phyloP scores from a whole-genome alignment of 2,113 vertebrate genomes.

The Megalops atlanticus region DNA sequence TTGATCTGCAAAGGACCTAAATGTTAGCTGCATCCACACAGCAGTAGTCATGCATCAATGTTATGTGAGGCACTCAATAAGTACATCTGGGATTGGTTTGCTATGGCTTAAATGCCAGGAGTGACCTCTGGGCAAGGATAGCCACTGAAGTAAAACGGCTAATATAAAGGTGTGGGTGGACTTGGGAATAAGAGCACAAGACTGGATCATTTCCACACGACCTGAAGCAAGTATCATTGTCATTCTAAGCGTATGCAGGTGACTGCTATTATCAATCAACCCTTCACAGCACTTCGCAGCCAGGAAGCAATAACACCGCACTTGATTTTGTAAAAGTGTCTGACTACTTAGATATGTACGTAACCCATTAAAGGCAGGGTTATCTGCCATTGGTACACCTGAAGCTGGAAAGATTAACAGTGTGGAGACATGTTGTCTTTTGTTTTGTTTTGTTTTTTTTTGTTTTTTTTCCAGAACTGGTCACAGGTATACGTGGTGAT shows the following conservation, averaged over 20 bases:
- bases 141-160: background rate
- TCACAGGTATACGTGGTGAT: too few species aligned
- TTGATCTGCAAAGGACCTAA: background rate
- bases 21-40: background rate
- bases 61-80: constrained; percentile 1
- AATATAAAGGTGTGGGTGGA: background rate
- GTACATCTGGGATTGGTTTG: background rate
- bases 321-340: too few species aligned
- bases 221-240: background rate
- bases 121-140: background rate
- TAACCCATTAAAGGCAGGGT: too few species aligned
- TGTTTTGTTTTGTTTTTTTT: too few species aligned
- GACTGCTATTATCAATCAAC: too few species aligned
- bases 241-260: background rate
- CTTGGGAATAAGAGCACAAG: background rate
- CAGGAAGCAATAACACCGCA: too few species aligned
- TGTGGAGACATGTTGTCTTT: too few species aligned
- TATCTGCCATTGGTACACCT: too few species aligned
- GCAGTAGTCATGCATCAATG: background rate
- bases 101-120: background rate
- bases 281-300: too few species aligned
- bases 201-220: background rate
- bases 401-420: too few species aligned
- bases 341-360: too few species aligned
- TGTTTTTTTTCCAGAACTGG: too few species aligned